Base-by-base conservation (phyloP, 2,888 invertebrate species). In the Micropterix aruncella region DNA sequence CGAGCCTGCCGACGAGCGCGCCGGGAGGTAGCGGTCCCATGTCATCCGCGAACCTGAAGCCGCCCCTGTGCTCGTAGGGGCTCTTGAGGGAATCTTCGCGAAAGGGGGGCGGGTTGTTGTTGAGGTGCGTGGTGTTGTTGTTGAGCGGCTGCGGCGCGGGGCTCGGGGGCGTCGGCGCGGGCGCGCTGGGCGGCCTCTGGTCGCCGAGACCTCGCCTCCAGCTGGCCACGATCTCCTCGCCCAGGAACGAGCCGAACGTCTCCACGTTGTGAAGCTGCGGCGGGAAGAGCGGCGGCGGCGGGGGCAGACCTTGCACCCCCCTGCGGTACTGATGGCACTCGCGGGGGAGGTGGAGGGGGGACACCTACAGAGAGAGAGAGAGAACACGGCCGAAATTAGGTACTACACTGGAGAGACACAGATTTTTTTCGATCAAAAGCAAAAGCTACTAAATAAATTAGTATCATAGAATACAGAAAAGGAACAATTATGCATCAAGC, bases 21-120 rank as follows among this genome's bases (percentile, higher is more conserved):
- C 87, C 86, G 2, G 87, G 85, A 7, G 82, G 80, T 54, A 82
- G 62, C 0, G 70, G 70, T 2, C 85, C 84, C 61, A 85, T 73
- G 56, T 88, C 85, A 52, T 90, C 89, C 45, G 86, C 86, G 64
- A 89, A 90, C 50, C 89, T 76, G 67, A 86, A 90, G 44, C 81
- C 77, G 47, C 80, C 78, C 40, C 84, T 74, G 53, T 85, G 83
- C 43, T 88, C 88, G 27, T 27, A 27, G 7, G 27, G 27, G 12
- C 27, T 27, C 27, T 27, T 27, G 27, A 27, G 27, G 7, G 27
- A 27, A 57, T 87, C 88, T 65, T 86, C 86, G 50, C 85, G 77
- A 63, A 86, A 89, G 43, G 85, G 85, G 59, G 64, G 73, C 55
- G 66, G 70, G 66, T 66, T 73, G 70, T 66, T 65, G 68, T 68